Percentiles rank a stretch among this genome's conserved stretches.
These are phyloP conservation scores for Neelides folsomi DNA, from an alignment of 2,888 invertebrate species.

Conservation along the genomic window DNA sequence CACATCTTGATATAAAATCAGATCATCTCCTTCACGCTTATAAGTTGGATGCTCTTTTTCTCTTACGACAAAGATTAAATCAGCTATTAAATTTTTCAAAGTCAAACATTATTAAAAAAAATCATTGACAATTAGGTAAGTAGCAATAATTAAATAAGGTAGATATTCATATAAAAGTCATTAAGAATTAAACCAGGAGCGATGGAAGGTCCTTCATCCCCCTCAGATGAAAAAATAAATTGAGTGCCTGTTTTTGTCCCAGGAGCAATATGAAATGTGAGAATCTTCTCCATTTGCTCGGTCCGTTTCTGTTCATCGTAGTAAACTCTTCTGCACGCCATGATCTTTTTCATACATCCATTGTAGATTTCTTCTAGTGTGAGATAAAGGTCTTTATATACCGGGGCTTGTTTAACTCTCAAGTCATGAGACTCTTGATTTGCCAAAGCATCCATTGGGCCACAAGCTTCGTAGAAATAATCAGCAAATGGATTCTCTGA, in stretches of 20 bases:
- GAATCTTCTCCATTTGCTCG: slow-evolving; percentile 54
- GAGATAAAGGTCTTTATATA: slow-evolving; percentile 46
- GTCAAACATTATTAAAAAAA: not conserved
- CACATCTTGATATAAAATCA: slow-evolving; percentile 49
- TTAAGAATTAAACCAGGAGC: slow-evolving; percentile 43
- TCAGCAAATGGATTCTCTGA: slow-evolving; percentile 69
- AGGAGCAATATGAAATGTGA: slow-evolving; percentile 59
- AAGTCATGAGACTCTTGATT: slow-evolving; percentile 40
- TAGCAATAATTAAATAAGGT: not conserved
- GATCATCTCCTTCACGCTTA: slow-evolving; percentile 52
- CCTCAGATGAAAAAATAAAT: slow-evolving; percentile 61
- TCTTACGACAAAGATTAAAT: slow-evolving; percentile 33
- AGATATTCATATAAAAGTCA: slow-evolving; percentile 8
- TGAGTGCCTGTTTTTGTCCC: slow-evolving; percentile 60
- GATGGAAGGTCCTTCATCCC: slow-evolving; percentile 61
- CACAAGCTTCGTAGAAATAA: slow-evolving; percentile 51
- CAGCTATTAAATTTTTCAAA: slow-evolving; percentile 25
- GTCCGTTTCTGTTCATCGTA: slow-evolving; percentile 49
- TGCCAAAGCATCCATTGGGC: slow-evolving; percentile 51
- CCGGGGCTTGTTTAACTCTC: slow-evolving; percentile 45
- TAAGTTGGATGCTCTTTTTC: slow-evolving; percentile 43
- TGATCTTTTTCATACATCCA: slow-evolving; percentile 32
- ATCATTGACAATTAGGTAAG: not conserved
- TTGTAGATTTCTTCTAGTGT: slow-evolving; percentile 47
- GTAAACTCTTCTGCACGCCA: slow-evolving; percentile 41